Percentiles rank a stretch among this genome's conserved stretches.
These are phyloP conservation scores for Teleiodes luculella DNA, from an alignment of 2,888 invertebrate species.

Conservation along the genomic window DNA sequence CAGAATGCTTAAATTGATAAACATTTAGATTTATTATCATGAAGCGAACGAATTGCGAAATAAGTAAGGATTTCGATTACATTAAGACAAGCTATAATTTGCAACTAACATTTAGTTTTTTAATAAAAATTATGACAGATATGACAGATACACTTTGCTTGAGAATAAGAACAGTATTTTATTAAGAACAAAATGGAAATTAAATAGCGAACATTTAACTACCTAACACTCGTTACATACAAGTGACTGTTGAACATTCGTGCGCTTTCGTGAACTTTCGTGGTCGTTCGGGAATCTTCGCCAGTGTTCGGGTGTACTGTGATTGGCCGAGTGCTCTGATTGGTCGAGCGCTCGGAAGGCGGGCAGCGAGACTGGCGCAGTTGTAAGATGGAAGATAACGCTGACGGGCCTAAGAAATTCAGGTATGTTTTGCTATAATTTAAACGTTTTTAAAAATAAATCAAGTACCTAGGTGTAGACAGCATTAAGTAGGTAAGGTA, in stretches of 20 bases:
- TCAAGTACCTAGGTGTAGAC: too few species aligned
- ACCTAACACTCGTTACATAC: neutral
- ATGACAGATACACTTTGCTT: too few species aligned
- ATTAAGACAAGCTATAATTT: too few species aligned
- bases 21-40: too few species aligned
- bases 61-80: too few species aligned
- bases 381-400: constrained; percentile 72
- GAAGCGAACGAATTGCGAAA: too few species aligned
- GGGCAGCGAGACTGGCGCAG: constrained; percentile 35
- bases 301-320: constrained; percentile 28
- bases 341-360: constrained; percentile 25
- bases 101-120: too few species aligned
- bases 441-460: too few species aligned
- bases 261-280: constrained; percentile 19
- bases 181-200: constrained; percentile 36
- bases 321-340: constrained; percentile 8
- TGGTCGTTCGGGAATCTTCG: constrained; percentile 22
- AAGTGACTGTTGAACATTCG: neutral
- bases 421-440: too few species aligned
- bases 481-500: too few species aligned
- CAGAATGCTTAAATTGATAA: too few species aligned
- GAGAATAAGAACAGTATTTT: neutral
- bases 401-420: constrained; percentile 56
- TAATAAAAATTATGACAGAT: too few species aligned
- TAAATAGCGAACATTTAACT: constrained; percentile 34